Evolutionary conservation across 2,888 invertebrate species (phyloP), one percentile per base, ranked within the genome.

Genomic region (Ligdia adustata): DNA sequence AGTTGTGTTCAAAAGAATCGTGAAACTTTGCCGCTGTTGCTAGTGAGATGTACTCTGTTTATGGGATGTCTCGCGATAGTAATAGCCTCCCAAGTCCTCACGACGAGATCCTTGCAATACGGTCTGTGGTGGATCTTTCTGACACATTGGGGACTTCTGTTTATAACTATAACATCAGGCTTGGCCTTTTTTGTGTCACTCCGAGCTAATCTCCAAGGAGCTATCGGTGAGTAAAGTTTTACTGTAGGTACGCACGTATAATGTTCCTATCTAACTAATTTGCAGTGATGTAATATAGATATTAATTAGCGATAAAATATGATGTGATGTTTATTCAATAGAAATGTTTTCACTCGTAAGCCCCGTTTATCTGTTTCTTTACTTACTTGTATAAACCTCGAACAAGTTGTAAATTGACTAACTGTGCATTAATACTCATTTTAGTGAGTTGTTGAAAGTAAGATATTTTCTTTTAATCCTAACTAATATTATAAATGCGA

Each of bases 61-160:
- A 38, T 77, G 9, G 75, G 75, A 13, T 82, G 80, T 56, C 15
- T 82, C 1, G 68, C 60, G 2, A 86, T 76, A 15, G 6, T 79
- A 11, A 15, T 83, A 4, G 11, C 79, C 1, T 86, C 86, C 0
- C 52, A 74, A 15, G 51, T 75, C 1, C 18, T 86, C 11, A 71
- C 64, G 2, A 18, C 43, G 1, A 11, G 11, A 4, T n/a, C 35
- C 0, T 32, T 62, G 2, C 12, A 35, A 0, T 47, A 70, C 0
- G 64, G 63, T 0, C 66, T 57, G 37, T 87, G 86, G 87, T 72
- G 71, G n/a, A 77, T 85, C 50, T 88, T 72, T 38, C 58, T 89
- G 57, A 89, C 88, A 6, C 84, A 86, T 47, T 89, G 88, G 88
- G 88, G 88, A 1, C 43, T 88, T 0, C 0, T 81, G 0, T 55